Percentiles rank a stretch among this genome's conserved stretches.
Conservation (phyloP, 2,797 vertebrate species). For the Enteromius unitaeniatus region DNA sequence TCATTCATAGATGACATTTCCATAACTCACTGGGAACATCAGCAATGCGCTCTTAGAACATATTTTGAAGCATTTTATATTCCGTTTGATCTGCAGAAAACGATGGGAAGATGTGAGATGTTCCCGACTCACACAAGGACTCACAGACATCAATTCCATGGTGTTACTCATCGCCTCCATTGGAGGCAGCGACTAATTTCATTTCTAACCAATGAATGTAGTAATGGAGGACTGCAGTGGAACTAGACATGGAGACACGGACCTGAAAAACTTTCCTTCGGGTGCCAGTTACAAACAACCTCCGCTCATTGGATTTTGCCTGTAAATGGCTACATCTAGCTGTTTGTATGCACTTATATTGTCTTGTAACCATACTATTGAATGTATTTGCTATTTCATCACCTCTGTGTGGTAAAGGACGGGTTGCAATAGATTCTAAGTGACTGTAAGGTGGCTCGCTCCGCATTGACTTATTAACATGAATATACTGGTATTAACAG, state of each 20-base stretch:
- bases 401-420: conserved; percentile 81
- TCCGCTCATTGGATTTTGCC: conserved; percentile 77
- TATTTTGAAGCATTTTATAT: background rate
- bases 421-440: conserved; percentile 84
- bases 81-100: conserved; percentile 81
- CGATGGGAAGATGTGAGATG: conserved; percentile 89
- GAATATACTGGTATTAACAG: conserved; percentile 77
- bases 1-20: background rate
- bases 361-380: conserved; percentile 92
- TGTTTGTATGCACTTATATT: conserved; percentile 88
- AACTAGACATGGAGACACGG: conserved; percentile 62
- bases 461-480: conserved; percentile 62
- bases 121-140: conserved; percentile 92
- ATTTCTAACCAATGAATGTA: conserved; percentile 94
- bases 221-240: conserved; percentile 81
- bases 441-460: conserved; percentile 88
- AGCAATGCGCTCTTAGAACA: background rate
- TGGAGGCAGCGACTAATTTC: conserved; percentile 88
- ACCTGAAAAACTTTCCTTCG: conserved; percentile 58
- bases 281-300: conserved; percentile 52
- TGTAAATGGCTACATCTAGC: conserved; percentile 74
- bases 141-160: conserved; percentile 97
- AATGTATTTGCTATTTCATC: conserved; percentile 89
- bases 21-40: background rate
- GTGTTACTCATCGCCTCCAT: conserved; percentile 97